Evolutionary conservation across 2,113 vertebrate genomes (phyloP), one percentile per base, ranked within the genome.

Genomic region (Podilymbus podiceps): DNA sequence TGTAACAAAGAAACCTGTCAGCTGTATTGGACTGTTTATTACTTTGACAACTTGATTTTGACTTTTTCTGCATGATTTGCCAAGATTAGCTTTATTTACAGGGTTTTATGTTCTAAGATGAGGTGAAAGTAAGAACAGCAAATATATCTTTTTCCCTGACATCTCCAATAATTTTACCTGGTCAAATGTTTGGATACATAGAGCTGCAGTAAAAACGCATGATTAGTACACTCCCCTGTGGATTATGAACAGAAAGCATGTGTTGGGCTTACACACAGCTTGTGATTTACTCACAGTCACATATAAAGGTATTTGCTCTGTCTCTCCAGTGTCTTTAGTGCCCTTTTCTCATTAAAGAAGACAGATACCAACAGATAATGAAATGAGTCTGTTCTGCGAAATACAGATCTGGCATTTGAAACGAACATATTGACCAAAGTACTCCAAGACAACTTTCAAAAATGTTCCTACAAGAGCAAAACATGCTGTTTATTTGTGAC

Each of bases 1-100:
- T 72, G 60, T 73, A 94, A 88, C 74, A 89, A 88, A 96, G 64
- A 91, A 91, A 85, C 33, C 85, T 96, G 95, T 94, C 94, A 91
- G 55, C 86, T 95, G 53, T 49, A 90, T 62, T 69, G 83, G 38
- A n/a, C 85, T 95, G 72, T 95, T 96, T 96, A 95, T 95, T 95
- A 91, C 53, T 69, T 93, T 85, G 95, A 95, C 88, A 96, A 95
- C 85, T 93, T 95, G 92, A 93, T 97, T 97, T 95, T 97, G 66
- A 83, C 83, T 97, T 96, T 97, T 97, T 91, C 91, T 92, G 84
- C 83, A 42, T 60, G 86, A 87, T 96, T 97, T 97, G 71, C 87
- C 90, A 98, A 95, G 97, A 96, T 97, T 94, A 93, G 52, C 79
- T 93, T 97, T 96, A 97, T 95, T 96, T 96, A 95, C 67, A 84